These are phyloP conservation scores for Drosophila paranaensis DNA, from an alignment of 2,888 invertebrate species.

Conservation along the genomic window DNA sequence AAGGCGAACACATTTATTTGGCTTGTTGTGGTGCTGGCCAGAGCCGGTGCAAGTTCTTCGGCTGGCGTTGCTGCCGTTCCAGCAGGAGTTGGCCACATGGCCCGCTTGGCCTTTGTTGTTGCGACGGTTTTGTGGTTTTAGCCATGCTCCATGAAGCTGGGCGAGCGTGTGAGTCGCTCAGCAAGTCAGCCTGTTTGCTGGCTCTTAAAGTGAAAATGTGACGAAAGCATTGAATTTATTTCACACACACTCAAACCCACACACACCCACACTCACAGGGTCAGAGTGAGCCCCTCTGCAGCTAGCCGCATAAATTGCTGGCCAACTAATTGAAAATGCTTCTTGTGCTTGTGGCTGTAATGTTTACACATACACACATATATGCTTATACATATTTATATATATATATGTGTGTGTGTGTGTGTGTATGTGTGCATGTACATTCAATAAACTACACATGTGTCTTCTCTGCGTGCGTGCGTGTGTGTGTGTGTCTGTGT, in stretches of 20 bases:
- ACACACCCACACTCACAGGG: background rate
- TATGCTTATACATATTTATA: conserved; percentile 7
- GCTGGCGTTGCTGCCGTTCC: conserved; percentile 11
- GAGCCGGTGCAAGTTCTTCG: conserved; percentile 7
- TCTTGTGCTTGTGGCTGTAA: conserved; percentile 58
- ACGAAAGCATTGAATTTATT: conserved; percentile 71
- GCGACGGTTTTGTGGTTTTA: conserved; percentile 70
- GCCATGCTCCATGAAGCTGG: conserved; percentile 45
- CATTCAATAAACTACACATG: conserved; percentile 58
- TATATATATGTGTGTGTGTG: conserved; percentile 5
- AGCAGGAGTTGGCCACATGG: conserved; percentile 31
- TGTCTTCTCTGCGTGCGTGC: conserved; percentile 7
- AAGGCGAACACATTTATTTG: conserved; percentile 70
- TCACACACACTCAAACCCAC: conserved; percentile 28
- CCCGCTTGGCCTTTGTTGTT: conserved; percentile 71
- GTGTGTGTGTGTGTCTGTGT: conserved; percentile 29
- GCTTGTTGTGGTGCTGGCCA: conserved; percentile 65
- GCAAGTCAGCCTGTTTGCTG: conserved; percentile 19
- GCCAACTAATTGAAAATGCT: conserved; percentile 81
- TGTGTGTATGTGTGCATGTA: conserved; percentile 16
- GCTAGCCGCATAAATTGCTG: conserved; percentile 76
- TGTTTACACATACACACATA: conserved; percentile 29
- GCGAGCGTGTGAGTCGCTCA: conserved; percentile 11
- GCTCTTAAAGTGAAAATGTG: conserved; percentile 66
- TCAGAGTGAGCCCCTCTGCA: conserved; percentile 7